These are phyloP conservation scores for Tachypleus tridentatus DNA, from an alignment of 1,140 invertebrate genomes.

Conservation along the genomic window DNA sequence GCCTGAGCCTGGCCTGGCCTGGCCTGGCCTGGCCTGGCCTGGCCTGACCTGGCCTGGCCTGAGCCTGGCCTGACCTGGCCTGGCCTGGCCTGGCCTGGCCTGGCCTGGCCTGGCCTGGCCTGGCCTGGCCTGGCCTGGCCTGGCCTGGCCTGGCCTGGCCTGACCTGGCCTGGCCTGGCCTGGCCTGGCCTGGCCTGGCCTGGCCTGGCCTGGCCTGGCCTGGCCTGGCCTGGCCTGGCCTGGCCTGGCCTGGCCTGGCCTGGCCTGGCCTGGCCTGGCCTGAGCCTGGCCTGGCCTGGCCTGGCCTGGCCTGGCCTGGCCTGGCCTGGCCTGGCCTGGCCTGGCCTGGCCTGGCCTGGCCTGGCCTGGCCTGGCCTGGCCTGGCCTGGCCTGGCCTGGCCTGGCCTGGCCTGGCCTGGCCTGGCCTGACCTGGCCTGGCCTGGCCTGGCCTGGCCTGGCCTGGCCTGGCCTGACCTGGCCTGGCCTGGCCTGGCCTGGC, in stretches of 20 bases:
- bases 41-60: conserved; percentile 26
- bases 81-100: conserved; percentile 22
- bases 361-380: conserved; percentile 20
- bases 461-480: conserved; percentile 19
- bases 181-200: conserved; percentile 25
- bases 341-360: conserved; percentile 27
- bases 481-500: conserved; percentile 20
- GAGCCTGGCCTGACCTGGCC: conserved; percentile 25
- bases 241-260: conserved; percentile 20
- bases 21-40: conserved; percentile 26
- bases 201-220: conserved; percentile 22
- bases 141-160: conserved; percentile 23
- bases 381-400: conserved; percentile 25
- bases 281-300: conserved; percentile 25
- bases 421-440: conserved; percentile 22
- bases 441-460: conserved; percentile 22
- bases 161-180: conserved; percentile 18
- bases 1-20: conserved; percentile 22
- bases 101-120: conserved; percentile 25
- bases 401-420: conserved; percentile 24
- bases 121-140: conserved; percentile 22
- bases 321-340: conserved; percentile 26
- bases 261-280: conserved; percentile 22
- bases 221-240: conserved; percentile 25
- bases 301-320: conserved; percentile 19